Percentiles rank a stretch among this genome's conserved stretches.
Evolutionary conservation across 2,888 invertebrate genomes (phyloP).

Genomic region (Melieria picta): DNA sequence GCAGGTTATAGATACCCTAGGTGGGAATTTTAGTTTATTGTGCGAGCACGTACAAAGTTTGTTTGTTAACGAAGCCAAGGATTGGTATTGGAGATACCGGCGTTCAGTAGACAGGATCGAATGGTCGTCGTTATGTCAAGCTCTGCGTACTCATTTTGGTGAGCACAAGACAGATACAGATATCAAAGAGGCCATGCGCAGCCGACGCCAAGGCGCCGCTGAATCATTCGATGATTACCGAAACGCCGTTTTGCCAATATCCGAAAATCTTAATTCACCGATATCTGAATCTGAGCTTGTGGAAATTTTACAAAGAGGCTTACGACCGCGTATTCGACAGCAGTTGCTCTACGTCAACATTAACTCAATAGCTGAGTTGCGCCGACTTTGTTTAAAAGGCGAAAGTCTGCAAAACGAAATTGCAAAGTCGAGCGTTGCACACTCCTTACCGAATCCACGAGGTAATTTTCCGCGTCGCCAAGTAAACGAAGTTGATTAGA

Average conservation of each 20-base stretch:
- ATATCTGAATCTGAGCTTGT: constrained; percentile 11
- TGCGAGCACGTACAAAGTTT: too few species aligned
- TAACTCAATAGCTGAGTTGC: constrained; percentile 8
- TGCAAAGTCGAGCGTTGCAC: background rate
- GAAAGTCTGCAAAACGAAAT: constrained; percentile 16
- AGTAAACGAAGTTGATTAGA: background rate
- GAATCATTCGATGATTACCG: too few species aligned
- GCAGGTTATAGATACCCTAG: too few species aligned
- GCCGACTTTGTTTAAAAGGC: constrained; percentile 17
- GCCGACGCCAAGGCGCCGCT: too few species aligned
- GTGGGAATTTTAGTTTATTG: too few species aligned
- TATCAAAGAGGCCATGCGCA: too few species aligned
- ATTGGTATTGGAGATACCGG: too few species aligned
- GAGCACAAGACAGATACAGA: too few species aligned
- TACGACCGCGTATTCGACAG: constrained; percentile 14
- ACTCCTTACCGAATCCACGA: background rate
- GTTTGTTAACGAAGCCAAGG: too few species aligned
- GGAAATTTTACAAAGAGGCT: constrained; percentile 18
- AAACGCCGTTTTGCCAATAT: constrained; percentile 4
- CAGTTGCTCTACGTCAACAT: constrained; percentile 21
- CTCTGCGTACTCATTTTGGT: too few species aligned
- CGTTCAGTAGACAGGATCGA: too few species aligned
- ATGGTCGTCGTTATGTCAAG: too few species aligned
- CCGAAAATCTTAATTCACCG: background rate
- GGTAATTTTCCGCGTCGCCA: background rate